A percentile compares a stretch with the other conserved stretches of the same genome.
phyloP scores from a whole-genome alignment of 2,888 invertebrate genomes.

The Heliothis peltigera region DNA sequence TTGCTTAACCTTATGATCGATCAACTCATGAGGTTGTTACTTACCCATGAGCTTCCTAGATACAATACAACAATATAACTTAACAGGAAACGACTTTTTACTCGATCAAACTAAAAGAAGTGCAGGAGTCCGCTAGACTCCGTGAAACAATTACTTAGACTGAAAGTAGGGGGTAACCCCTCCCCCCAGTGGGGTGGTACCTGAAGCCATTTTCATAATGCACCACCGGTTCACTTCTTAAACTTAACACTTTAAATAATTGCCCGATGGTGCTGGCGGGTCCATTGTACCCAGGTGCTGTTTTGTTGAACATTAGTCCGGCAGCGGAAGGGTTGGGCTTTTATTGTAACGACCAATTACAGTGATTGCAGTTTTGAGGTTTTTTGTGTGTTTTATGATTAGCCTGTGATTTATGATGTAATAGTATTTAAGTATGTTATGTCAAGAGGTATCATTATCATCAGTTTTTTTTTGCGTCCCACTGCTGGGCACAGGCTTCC shows the following conservation, averaged over 20 bases:
- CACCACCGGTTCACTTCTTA: conserved; percentile 73
- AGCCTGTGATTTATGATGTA: conserved; percentile 1
- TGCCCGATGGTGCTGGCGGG: conserved; percentile 62
- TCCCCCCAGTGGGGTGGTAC: conserved; percentile 47
- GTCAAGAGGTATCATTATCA: too few species aligned
- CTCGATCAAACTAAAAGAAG: conserved; percentile 46
- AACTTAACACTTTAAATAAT: conserved; percentile 87
- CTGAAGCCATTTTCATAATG: conserved; percentile 85
- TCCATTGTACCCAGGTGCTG: conserved; percentile 59
- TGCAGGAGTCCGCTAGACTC: conserved; percentile 53
- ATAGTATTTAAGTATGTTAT: too few species aligned
- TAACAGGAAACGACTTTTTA: conserved; percentile 36
- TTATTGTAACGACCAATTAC: conserved; percentile 46
- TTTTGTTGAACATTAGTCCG: conserved; percentile 46
- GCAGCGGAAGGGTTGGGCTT: conserved; percentile 52
- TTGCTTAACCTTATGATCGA: too few species aligned
- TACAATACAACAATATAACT: conserved; percentile 16
- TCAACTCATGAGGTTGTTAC: too few species aligned
- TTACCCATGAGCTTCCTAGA: too few species aligned
- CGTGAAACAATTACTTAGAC: conserved; percentile 76
- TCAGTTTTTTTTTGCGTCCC: too few species aligned
- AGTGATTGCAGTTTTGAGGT: conserved; percentile 48
- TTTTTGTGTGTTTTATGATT: conserved; percentile 10
- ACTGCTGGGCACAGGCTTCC: too few species aligned
- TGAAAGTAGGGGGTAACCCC: conserved; percentile 41